These are phyloP conservation scores for Cyaniris semiargus DNA, from an alignment of 2,888 invertebrate species.

Conservation along the genomic window DNA sequence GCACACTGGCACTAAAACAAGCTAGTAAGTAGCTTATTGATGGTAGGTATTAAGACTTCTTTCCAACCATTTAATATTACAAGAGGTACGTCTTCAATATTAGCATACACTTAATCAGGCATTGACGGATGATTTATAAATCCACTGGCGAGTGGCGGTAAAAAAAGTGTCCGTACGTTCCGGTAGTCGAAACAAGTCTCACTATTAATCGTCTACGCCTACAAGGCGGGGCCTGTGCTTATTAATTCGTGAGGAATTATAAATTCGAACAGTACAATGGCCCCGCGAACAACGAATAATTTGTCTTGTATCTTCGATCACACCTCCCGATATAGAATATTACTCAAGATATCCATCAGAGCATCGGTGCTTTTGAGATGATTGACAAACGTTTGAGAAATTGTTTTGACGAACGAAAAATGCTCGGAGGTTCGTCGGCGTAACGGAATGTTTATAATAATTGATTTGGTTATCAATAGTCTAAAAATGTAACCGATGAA, in stretches of 20 bases:
- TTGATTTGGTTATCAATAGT: background rate
- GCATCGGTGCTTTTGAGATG: constrained; percentile 43
- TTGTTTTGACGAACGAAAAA: constrained; percentile 44
- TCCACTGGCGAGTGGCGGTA: constrained; percentile 55
- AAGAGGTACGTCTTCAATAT: background rate
- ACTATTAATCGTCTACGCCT: constrained; percentile 78
- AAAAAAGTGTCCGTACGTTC: constrained; percentile 57
- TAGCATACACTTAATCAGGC: background rate
- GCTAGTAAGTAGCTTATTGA: background rate
- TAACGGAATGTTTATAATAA: background rate
- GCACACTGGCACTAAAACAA: background rate
- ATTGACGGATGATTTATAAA: constrained; percentile 26
- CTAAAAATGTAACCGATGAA: background rate
- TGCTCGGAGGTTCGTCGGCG: background rate
- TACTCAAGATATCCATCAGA: constrained; percentile 44
- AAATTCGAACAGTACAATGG: constrained; percentile 63
- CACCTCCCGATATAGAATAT: constrained; percentile 41
- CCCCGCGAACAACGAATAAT: constrained; percentile 47
- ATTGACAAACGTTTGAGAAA: constrained; percentile 46
- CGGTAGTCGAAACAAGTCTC: constrained; percentile 67
- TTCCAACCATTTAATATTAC: background rate
- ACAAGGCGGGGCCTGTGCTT: constrained; percentile 70
- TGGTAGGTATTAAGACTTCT: too few species aligned
- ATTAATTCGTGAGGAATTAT: constrained; percentile 74
- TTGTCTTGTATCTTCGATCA: constrained; percentile 48